phyloP scores from a whole-genome alignment of 2,113 vertebrate species.

The Actenoides hombroni region DNA sequence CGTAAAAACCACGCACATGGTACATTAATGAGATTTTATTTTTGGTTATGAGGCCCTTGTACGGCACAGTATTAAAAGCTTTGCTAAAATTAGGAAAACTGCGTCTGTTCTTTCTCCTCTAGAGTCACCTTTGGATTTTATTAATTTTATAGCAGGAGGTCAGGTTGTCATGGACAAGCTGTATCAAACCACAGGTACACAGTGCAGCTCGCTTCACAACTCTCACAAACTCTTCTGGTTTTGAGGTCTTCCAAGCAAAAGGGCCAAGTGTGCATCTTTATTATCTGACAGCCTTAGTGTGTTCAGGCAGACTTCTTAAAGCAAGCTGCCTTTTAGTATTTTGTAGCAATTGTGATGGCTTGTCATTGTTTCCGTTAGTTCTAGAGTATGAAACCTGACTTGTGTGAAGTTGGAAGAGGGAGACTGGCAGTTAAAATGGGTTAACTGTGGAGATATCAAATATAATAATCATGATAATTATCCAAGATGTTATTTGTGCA shows the following conservation, averaged over 20 bases:
- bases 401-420: background rate
- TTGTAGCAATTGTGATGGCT: background rate
- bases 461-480: background rate
- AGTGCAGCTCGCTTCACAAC: background rate
- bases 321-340: background rate
- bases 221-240: background rate
- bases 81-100: background rate
- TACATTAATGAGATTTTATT: background rate
- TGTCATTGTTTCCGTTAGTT: background rate
- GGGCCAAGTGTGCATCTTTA: background rate
- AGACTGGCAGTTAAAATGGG: background rate
- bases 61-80: background rate
- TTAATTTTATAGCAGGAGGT: background rate
- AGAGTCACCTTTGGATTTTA: background rate
- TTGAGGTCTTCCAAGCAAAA: background rate
- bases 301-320: background rate
- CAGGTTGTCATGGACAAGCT: background rate
- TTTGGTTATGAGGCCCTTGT: background rate
- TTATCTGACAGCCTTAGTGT: background rate
- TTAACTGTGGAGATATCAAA: accelerated
- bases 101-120: background rate
- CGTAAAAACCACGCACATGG: accelerated
- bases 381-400: background rate
- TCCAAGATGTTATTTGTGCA: background rate
- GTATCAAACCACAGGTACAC: too few species aligned